Evolutionary conservation across 37 sponge, comb jelly and placozoan genomes (phyloP), one percentile per base, ranked within the genome.

Genomic region (Haliclona indistincta): DNA sequence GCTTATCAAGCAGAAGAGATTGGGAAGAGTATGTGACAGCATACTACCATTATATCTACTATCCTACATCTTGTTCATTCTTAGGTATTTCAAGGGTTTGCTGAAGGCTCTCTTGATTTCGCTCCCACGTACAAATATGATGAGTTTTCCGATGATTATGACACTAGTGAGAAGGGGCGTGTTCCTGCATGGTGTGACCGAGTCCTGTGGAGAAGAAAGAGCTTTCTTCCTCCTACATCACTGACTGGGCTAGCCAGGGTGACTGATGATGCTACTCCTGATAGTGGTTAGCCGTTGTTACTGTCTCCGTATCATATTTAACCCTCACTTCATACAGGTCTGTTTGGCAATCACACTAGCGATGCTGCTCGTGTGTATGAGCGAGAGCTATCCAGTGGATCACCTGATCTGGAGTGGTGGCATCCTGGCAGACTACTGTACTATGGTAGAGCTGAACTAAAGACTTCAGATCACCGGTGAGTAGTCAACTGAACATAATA

Each of bases 91-190:
- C 76, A 86, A 72, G 97, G 96, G 13, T 99, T 80, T 63, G 47
- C 78, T 55, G 99, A 99, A 66, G 99, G 99, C 22, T 75, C 64
- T 0, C 56, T 93, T 38, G 74, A 64, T 43, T 99, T 99, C 86
- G 87, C 92, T n/a, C 99, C 99, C 25, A 99, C 99, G 41, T 99
- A 93, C 88, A 99, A 99, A 61, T 99, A 99, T 71, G 99, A 99
- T 63, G 64, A 87, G 61, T 93, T 96, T 71, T 93, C 96, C 17
- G 99, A 99, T 66, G 92, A 96, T 58, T 99, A 96, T 67, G 99
- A 99, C 77, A 99, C 99, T 17, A 96, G 97, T 55, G 96, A 95
- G 76, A 99, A 99, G 79, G 56, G 86, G 54, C 75, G 99, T 13
- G 88, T 86, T 29, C 99, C 99, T n/a, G 99, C 99, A 1, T 99